Evolutionary conservation across 2,797 vertebrate genomes (phyloP).

Genomic region (Platyrinchus mystaceus): DNA sequence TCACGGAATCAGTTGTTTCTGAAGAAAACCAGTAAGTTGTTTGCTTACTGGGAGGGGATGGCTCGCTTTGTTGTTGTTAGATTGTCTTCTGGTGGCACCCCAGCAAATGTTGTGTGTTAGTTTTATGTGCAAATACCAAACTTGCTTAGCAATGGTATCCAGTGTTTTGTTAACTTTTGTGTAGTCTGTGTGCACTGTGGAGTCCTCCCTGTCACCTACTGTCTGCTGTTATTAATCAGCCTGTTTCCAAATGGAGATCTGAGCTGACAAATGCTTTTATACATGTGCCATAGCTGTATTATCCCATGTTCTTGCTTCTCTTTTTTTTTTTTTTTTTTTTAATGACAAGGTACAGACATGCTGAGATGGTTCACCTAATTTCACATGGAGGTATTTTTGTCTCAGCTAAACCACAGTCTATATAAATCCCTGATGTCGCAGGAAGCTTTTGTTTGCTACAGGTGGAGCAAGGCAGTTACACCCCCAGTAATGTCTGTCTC

Average conservation of each 20-base stretch:
- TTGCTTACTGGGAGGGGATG: neutral
- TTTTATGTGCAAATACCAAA: neutral
- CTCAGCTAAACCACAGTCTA: neutral
- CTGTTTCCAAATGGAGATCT: neutral
- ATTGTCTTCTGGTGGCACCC: neutral
- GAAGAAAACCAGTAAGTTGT: neutral
- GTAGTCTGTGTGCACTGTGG: neutral
- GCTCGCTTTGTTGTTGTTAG: neutral
- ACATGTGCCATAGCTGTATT: neutral
- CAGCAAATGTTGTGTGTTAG: neutral
- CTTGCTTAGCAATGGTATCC: neutral
- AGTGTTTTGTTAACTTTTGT: neutral
- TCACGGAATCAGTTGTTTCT: neutral
- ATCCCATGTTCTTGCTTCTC: neutral
- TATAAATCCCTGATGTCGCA: neutral
- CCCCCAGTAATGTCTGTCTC: neutral
- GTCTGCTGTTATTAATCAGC: neutral
- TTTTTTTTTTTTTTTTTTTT: neutral
- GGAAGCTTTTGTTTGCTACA: neutral
- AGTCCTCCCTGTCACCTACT: neutral
- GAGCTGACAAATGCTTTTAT: neutral
- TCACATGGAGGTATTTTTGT: neutral
- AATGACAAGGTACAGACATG: neutral
- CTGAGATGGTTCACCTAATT: neutral
- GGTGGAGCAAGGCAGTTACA: neutral